Conservation (phyloP, 2,113 vertebrate species). For the Phalacrocorax brasilianus region DNA sequence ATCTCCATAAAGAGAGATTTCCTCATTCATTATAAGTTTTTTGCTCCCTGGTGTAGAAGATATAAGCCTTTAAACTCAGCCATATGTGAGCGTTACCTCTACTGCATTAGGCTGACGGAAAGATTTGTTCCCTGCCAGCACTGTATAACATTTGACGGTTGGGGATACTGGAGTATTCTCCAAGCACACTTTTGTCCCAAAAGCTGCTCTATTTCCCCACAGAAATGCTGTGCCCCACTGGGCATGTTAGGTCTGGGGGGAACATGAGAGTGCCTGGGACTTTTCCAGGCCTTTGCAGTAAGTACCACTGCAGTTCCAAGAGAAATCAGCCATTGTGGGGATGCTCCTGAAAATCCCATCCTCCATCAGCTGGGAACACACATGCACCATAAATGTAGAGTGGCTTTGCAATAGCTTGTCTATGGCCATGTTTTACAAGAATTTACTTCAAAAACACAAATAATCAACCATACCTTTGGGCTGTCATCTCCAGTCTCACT, state of each 20-base stretch:
- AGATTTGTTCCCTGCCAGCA: neutral
- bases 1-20: neutral
- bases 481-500: constrained; percentile 76
- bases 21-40: neutral
- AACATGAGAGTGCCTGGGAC: neutral
- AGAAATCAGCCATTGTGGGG: neutral
- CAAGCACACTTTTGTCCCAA: neutral
- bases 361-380: too few relatives aligned
- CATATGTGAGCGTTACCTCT: neutral
- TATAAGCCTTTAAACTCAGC: neutral
- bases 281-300: neutral
- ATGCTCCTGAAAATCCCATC: neutral
- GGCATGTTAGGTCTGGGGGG: neutral
- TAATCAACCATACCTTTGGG: constrained; percentile 50
- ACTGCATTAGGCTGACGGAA: neutral
- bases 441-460: neutral
- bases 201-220: neutral
- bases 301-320: neutral
- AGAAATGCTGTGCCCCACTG: neutral
- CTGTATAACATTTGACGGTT: neutral
- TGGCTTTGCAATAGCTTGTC: neutral
- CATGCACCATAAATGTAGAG: too few relatives aligned
- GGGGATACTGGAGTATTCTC: neutral
- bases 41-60: neutral
- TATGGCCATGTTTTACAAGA: neutral